Evolutionary conservation across 2,888 invertebrate genomes (phyloP), one percentile per base, ranked within the genome.

Genomic region (Drosophila pseudotalamancana): DNA sequence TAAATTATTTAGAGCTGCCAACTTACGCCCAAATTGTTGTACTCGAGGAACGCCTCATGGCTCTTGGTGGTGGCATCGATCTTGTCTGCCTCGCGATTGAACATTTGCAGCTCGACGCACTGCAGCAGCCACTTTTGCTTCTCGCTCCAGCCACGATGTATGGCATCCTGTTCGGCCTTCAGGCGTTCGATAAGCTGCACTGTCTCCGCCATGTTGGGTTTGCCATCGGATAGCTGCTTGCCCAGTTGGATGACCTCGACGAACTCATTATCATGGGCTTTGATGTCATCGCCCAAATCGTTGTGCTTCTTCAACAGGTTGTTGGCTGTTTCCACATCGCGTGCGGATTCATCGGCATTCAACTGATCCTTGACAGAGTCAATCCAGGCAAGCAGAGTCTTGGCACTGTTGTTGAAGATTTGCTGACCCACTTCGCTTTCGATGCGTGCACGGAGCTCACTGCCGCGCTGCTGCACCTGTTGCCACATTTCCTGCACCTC

Each of bases 361-460:
- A 98, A 91, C 53, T 95, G 95, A 77, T 95, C 95, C 79, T 96
- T 96, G 1, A 96, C 94, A 70, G 95, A 94, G 77, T 94, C 94
- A 6, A 96, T 94, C 97, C 98, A 98, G 62, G 94, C 94, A n/a
- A 96, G 92, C 56, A 97, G 92, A 54, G 95, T 96, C 75, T 96
- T 95, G 9, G 96, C 95, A 89, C 97, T 96, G 55, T 91, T 91
- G 45, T 91, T 91, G 57, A 91, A 91, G 88, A 98, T 97, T 91
- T 99, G 98, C 89, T 97, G 96, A 0, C 99, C 99, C 3, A 99
- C 98, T 1, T 98, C 97, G 88, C 97, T 97, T 91, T 98, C 98
- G 27, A 99, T 93, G 42, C 97, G 93, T 0, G 95, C 94, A 72
- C 98, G 94, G 0, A 98, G 92, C 80, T 97, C 96, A 8, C 94